Conservation (phyloP, 2,888 invertebrate species). For the Salpingus planirostris region DNA sequence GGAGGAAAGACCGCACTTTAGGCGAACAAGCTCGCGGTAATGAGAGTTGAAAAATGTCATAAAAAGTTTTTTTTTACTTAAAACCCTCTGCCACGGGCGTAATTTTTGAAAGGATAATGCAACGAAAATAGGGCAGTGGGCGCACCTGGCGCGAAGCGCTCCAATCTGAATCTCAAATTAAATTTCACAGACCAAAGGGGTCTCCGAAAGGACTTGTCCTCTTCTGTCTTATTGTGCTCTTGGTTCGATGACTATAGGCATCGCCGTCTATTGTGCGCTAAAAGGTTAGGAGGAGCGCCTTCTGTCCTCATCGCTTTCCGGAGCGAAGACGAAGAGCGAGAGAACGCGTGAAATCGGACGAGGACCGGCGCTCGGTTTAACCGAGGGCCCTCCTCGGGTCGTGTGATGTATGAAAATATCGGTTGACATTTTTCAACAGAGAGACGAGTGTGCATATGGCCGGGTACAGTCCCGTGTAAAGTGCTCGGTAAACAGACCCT, state of each 20-base stretch:
- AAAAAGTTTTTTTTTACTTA: no score
- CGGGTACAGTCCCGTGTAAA: conserved; percentile 18
- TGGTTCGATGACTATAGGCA: conserved; percentile 27
- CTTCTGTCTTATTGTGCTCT: conserved; percentile 23
- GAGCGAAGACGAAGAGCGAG: conserved; percentile 9
- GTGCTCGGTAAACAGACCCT: conserved; percentile 26
- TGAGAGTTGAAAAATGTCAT: no score
- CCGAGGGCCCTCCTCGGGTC: conserved; percentile 18
- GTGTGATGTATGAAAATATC: conserved; percentile 20
- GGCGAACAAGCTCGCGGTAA: no score
- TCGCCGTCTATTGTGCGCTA: conserved; percentile 28
- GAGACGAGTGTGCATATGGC: conserved; percentile 18
- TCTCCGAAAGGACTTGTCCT: conserved; percentile 6
- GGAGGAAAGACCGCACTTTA: no score
- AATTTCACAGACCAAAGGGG: not conserved
- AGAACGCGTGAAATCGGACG: conserved; percentile 10
- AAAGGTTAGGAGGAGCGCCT: conserved; percentile 29
- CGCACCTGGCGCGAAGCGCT: no score
- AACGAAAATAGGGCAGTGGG: no score
- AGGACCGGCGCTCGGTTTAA: conserved; percentile 20
- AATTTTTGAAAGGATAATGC: no score
- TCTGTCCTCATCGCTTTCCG: conserved; percentile 14
- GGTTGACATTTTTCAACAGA: conserved; percentile 26
- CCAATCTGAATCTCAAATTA: not conserved
- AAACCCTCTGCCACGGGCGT: no score